Evolutionary conservation across 2,113 vertebrate genomes (phyloP), one percentile per base, ranked within the genome.

Genomic region (Oxygymnocypris stewartii): DNA sequence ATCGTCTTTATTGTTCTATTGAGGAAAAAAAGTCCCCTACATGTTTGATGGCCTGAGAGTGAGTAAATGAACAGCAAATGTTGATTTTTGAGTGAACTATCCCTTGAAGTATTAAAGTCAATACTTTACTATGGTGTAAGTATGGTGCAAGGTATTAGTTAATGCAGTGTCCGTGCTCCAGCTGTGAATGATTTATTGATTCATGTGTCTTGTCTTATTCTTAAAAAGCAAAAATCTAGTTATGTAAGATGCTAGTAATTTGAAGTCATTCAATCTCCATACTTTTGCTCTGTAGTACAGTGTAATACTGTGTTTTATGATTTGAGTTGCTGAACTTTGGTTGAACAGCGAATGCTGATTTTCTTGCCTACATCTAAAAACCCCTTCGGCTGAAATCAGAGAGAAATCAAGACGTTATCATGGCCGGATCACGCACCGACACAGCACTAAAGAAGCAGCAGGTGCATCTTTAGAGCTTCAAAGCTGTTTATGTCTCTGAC

Each of bases 391-490:
- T 16, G 54, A 40, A 16, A 6, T 8, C 69, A 75, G 31, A 12
- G 42, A 18, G 67, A 42, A 16, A 6, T 8, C 71, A 57, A 31
- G 28, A 31, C 44, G 44, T 59, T 73, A 65, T 86, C 18, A 49
- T 0, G 16, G 44, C 47, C 10, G 20, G 47, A 86, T 86, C 86
- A 73, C 42, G 82, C 13, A 47, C 28, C 23, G 28, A 76, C 16
- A 12, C 57, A 44, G 81, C 81, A 69, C 82, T 82, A 65, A 90
- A 89, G 88, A 74, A 79, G 74, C 44, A 84, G 37, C 87, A 81
- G 69, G 85, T 89, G 78, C 83, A 82, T 86, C 82, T 89, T 79
- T 69, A 37, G 28, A 47, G 54, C 80, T 90, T 90, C 87, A 88
- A 86, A 84, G 89, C 85, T 44, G 86, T 69, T 86, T 71, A 42